These are phyloP conservation scores for Ammospiza caudacuta DNA, from an alignment of 2,113 vertebrate species.

Conservation along the genomic window DNA sequence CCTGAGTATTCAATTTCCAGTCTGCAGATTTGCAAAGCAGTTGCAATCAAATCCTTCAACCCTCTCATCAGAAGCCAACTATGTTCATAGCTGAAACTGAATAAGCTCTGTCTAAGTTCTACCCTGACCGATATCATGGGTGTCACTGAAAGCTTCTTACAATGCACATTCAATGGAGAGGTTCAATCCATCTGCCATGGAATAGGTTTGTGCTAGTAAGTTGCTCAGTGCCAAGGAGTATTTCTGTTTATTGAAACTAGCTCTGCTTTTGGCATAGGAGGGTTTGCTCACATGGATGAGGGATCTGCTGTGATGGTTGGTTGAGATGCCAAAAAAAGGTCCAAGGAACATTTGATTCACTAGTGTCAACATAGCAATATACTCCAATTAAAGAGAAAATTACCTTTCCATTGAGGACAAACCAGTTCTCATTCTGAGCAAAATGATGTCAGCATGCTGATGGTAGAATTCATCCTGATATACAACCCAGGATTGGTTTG, in stretches of 20 bases:
- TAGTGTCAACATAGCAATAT: background rate
- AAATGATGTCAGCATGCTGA: background rate
- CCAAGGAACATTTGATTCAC: background rate
- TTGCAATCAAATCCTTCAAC: background rate
- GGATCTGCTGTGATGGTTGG: background rate
- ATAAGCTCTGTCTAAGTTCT: background rate
- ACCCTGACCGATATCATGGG: background rate
- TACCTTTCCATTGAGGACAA: background rate
- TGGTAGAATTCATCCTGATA: background rate
- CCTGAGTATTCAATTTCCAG: background rate
- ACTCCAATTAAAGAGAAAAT: background rate
- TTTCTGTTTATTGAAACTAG: background rate
- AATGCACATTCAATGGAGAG: background rate
- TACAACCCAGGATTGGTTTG: background rate
- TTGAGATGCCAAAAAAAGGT: background rate
- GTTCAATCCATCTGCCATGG: background rate
- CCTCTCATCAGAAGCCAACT: background rate
- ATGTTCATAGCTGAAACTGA: background rate
- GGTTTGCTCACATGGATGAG: background rate
- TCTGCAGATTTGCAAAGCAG: background rate
- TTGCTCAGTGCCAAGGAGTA: background rate
- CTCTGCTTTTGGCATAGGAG: background rate
- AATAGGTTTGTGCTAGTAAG: background rate
- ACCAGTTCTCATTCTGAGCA: background rate
- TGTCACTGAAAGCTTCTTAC: background rate